Percentiles rank a stretch among this genome's conserved stretches.
These are phyloP conservation scores for Takifugu ocellatus DNA, from an alignment of 2,797 vertebrate genomes.

Conservation along the genomic window DNA sequence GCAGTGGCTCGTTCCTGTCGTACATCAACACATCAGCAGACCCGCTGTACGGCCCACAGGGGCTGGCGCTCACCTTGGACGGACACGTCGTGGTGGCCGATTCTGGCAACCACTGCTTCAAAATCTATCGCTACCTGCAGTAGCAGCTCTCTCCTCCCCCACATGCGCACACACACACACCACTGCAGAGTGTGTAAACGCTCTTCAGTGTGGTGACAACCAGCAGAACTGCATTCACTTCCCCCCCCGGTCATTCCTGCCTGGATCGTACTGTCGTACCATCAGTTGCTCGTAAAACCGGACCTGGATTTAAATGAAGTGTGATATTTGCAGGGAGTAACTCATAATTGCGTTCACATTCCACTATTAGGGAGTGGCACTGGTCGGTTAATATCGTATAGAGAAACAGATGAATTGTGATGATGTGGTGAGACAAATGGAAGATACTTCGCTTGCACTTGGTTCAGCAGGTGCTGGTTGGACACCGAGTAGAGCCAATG, in stretches of 20 bases:
- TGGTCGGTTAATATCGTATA: slow-evolving; percentile 23
- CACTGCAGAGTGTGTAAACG: slow-evolving; percentile 19
- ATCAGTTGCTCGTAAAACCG: slow-evolving; percentile 27
- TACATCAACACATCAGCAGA: slow-evolving; percentile 98
- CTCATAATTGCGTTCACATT: slow-evolving; percentile 33
- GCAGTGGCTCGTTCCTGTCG: slow-evolving; percentile 95
- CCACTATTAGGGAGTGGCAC: slow-evolving; percentile 15
- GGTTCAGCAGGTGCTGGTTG: slow-evolving; percentile 15
- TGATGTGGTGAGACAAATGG: slow-evolving; percentile 30
- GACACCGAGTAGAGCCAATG: slow-evolving; percentile 18
- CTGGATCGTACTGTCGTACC: slow-evolving; percentile 37
- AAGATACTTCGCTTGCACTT: slow-evolving; percentile 29
- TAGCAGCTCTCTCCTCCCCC: slow-evolving; percentile 57
- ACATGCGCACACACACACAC: slow-evolving; percentile 1
- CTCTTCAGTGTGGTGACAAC: slow-evolving; percentile 5
- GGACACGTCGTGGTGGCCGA: slow-evolving; percentile 97
- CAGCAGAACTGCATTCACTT: slow-evolving; percentile 33
- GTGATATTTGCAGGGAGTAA: slow-evolving; percentile 11
- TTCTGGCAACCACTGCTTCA: slow-evolving; percentile 99
- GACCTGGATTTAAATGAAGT: slow-evolving; percentile 23
- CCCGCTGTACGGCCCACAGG: slow-evolving; percentile 96
- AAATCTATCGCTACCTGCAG: slow-evolving; percentile 96
- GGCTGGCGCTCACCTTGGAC: slow-evolving; percentile 92
- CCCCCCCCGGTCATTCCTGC: slow-evolving; percentile 16
- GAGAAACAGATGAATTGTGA: slow-evolving; percentile 25